A percentile compares a stretch with the other conserved stretches of the same genome.
Conservation (phyloP, 2,113 vertebrate genomes). For the Albula goreensis region DNA sequence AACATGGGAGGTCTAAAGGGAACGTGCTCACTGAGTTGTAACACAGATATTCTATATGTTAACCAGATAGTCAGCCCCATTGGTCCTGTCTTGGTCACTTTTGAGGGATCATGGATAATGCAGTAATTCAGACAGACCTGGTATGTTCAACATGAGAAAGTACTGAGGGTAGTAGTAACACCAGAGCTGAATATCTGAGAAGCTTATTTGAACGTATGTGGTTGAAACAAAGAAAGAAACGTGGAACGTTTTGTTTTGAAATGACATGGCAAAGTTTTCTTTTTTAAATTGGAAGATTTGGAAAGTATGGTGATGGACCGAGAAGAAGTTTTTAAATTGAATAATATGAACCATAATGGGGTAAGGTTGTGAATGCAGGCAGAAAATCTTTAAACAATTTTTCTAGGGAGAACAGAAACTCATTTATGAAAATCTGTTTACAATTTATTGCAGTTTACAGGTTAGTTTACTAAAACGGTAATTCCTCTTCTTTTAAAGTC, state of each 20-base stretch:
- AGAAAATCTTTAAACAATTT: neutral
- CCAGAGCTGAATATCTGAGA: neutral
- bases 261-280: constrained; percentile 2
- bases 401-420: neutral
- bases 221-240: neutral
- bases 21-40: neutral
- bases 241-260: constrained; percentile 1
- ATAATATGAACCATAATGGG: neutral
- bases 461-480: neutral
- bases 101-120: neutral
- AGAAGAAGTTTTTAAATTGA: neutral
- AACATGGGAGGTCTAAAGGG: constrained; percentile 9
- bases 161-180: neutral
- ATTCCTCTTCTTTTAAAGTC: neutral
- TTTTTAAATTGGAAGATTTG: constrained; percentile 5
- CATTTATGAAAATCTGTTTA: neutral
- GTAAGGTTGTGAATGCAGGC: neutral
- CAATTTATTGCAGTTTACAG: neutral
- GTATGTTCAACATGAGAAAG: too few relatives aligned
- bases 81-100: too few relatives aligned
- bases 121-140: neutral
- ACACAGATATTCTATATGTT: neutral
- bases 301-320: neutral
- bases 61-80: too few relatives aligned
- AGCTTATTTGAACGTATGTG: neutral